Base-by-base conservation (phyloP, 1,140 invertebrate genomes). In the Hermatobates lingyangjiaoensis region DNA sequence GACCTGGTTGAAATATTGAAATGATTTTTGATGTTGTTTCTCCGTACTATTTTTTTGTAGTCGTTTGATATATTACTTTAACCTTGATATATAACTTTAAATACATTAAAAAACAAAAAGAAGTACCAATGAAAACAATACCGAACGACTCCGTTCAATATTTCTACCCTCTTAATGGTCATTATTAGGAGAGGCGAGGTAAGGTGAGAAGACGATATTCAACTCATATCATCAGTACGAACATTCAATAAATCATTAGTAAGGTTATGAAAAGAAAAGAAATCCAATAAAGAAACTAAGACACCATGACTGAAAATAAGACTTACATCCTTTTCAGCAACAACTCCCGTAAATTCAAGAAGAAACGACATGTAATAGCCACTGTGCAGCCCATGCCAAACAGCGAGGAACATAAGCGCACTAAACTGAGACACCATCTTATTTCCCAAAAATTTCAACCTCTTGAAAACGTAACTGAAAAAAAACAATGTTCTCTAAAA, bases 331-430 rank as follows among this genome's bases (percentile, higher is more conserved):
- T 80, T 85, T 62, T 96, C 91, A 57, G 83, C 77, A 55, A 77
- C 81, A 61, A 93, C 86, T 39, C 91, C 78, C 21, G 86, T 64
- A 60, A 94, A 94, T 63, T 97, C 92, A 64, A 91, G 80, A 38
- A 88, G 76, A 68, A 97, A 97, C 42, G 81, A 83, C 56, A 87
- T 70, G 61, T 92, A 96, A 60, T 97, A 97, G 2, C 90, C 89
- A 12, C 79, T 79, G 58, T 90, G 82, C 38, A 87, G 75, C 15
- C 92, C 92, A 64, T 97, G 91, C 92, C 92, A 97, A 0, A 94
- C 54, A 0, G 92, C 87, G 10, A 97, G 72, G 66, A 94, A 96
- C 0, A 78, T 39, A 18, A 97, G 67, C 0, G 90, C 85, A 0
- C 75, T 71, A 2, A 76, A 64, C 66, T 95, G 91, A 50, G 89